Base-by-base conservation (phyloP, 2,888 invertebrate species). In the Proisotoma minuta region DNA sequence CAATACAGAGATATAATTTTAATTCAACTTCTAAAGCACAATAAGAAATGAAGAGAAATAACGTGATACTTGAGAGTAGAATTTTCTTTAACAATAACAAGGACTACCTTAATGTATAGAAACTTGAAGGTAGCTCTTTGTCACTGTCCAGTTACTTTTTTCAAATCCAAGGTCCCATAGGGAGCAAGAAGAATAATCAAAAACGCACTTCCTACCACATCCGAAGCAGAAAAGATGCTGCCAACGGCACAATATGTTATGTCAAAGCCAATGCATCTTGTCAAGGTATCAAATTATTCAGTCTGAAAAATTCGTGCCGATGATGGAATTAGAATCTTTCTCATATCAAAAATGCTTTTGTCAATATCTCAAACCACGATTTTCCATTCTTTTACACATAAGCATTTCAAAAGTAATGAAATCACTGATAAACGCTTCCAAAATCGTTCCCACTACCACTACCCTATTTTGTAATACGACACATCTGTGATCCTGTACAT, bases 131-230 rank as follows among this genome's bases (percentile, higher is more conserved):
- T 39, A 28, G 34, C 43, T 39, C 53, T 54, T 54, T 54, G 39
- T 54, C 53, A 54, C 29, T 54, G 53, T 54, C 53, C 53, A 54
- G 27, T 54, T 54, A 18, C 15, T 34, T 34, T 28, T 28, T 52
- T 34, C 53, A 12, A 5, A 20, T n/a, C 43, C 18, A 12, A 43
- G 43, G 43, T 18, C 18, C 5, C 18, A 34, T 15, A 34, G 34
- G 8, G 15, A 34, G 15, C 8, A 34, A 34, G 34, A 34, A 34
- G 34, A n/a, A n/a, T n/a, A n/a, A n/a, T n/a, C n/a, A n/a, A n/a
- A n/a, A n/a, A n/a, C n/a, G n/a, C n/a, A n/a, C n/a, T n/a, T n/a
- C n/a, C n/a, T n/a, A n/a, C n/a, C n/a, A n/a, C n/a, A n/a, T n/a
- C n/a, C n/a, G n/a, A n/a, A n/a, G n/a, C n/a, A n/a, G n/a, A n/a